Conservation (phyloP, 30 jellyfish, hydroid and myxozoan genomes). For the Nemopilema nomurai region DNA sequence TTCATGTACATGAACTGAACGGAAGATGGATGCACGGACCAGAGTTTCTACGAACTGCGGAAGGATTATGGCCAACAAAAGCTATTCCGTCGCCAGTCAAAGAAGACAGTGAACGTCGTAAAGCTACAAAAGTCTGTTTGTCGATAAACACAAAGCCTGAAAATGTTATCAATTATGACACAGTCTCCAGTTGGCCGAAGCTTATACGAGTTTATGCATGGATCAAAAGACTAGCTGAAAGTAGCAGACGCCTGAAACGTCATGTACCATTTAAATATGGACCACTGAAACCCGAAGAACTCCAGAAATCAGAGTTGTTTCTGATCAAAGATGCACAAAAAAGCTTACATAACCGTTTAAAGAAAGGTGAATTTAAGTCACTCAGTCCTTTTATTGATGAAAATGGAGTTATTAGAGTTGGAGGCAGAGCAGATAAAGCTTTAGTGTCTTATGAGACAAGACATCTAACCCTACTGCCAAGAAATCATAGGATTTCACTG, state of each 20-base stretch:
- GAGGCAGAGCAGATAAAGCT: conserved; percentile 49
- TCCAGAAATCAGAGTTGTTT: conserved; percentile 42
- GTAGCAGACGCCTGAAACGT: conserved; percentile 18
- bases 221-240: conserved; percentile 46
- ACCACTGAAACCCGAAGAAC: conserved; percentile 64
- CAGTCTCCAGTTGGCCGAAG: conserved; percentile 54
- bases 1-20: conserved; percentile 40
- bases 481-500: conserved; percentile 31
- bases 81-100: conserved; percentile 14
- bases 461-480: conserved; percentile 62
- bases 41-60: conserved; percentile 54
- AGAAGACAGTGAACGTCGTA: conserved; percentile 28
- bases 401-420: conserved; percentile 67
- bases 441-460: conserved; percentile 50
- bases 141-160: conserved; percentile 9
- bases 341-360: conserved; percentile 33
- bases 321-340: conserved; percentile 62
- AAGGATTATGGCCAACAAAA: conserved; percentile 50
- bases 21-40: conserved; percentile 75
- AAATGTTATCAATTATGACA: conserved; percentile 29
- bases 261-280: conserved; percentile 16
- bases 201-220: conserved; percentile 51
- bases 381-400: conserved; percentile 57
- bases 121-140: conserved; percentile 6
- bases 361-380: conserved; percentile 51